Evolutionary conservation across 2,797 vertebrate species (phyloP).

Genomic region (Echeneis naucrates): DNA sequence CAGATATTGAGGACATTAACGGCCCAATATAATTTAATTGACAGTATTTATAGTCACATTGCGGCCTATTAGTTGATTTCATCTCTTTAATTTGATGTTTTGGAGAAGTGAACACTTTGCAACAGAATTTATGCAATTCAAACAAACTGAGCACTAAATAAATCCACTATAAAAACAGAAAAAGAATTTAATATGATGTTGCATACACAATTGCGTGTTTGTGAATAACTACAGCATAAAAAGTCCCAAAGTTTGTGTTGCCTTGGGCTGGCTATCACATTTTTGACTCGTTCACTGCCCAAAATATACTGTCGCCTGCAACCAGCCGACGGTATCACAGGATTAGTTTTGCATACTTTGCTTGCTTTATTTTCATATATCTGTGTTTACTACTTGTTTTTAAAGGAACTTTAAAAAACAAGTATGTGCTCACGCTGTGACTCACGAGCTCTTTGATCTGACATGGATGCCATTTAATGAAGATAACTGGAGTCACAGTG

Average conservation of each 20-base stretch:
- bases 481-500: conserved; percentile 67
- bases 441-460: conserved; percentile 72
- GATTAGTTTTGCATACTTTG: conserved; percentile 55
- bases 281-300: conserved; percentile 41
- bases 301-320: conserved; percentile 57
- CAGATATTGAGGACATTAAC: conserved; percentile 23
- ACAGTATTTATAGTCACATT: background rate
- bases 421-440: conserved; percentile 53
- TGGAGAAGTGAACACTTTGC: background rate
- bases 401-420: conserved; percentile 64
- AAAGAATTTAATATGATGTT: conserved; percentile 1
- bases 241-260: conserved; percentile 46
- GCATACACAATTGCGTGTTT: conserved; percentile 11
- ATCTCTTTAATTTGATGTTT: background rate
- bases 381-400: conserved; percentile 67
- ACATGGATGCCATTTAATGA: conserved; percentile 75
- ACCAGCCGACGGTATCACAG: conserved; percentile 50
- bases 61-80: background rate
- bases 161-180: background rate
- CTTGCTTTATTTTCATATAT: conserved; percentile 60
- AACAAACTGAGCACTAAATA: conserved; percentile 2
- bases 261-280: conserved; percentile 48
- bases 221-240: conserved; percentile 27
- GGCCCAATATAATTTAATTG: background rate
- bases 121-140: conserved; percentile 4